Conservation (phyloP, 2,797 vertebrate species). For the Neosilurus hyrtlii region DNA sequence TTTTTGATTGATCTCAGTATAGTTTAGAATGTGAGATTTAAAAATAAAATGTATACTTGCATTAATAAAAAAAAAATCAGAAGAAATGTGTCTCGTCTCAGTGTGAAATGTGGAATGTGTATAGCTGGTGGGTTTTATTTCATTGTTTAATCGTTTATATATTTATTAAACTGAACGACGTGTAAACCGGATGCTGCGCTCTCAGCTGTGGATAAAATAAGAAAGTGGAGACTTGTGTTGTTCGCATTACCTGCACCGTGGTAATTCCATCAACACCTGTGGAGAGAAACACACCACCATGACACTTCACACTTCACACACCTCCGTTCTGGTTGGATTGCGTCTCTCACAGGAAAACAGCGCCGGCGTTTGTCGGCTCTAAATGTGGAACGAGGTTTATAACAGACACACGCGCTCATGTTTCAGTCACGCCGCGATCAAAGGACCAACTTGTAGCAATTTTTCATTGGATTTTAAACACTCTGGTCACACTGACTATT, state of each 20-base stretch:
- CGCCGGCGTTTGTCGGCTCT: slow-evolving; percentile 24
- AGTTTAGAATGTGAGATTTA: background rate
- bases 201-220: slow-evolving; percentile 24
- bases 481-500: slow-evolving; percentile 26
- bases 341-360: slow-evolving; percentile 43
- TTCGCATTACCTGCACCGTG: slow-evolving; percentile 37
- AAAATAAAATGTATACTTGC: background rate
- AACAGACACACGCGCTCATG: slow-evolving; percentile 27
- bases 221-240: slow-evolving; percentile 38
- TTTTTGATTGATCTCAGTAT: too few relatives aligned
- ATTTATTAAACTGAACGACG: slow-evolving; percentile 1
- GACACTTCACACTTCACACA: slow-evolving; percentile 44
- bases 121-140: background rate
- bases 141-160: background rate
- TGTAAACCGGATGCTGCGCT: slow-evolving; percentile 1
- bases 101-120: background rate
- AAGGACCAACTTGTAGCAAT: slow-evolving; percentile 2
- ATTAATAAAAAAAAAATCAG: background rate
- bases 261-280: slow-evolving; percentile 51
- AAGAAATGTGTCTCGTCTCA: background rate
- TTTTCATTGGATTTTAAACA: slow-evolving; percentile 34
- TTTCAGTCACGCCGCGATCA: slow-evolving; percentile 40
- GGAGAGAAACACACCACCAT: slow-evolving; percentile 35
- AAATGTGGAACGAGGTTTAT: slow-evolving; percentile 21
- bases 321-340: slow-evolving; percentile 35